Evolutionary conservation across 2,888 invertebrate genomes (phyloP), one percentile per base, ranked within the genome.

Genomic region (Ectemnius continuus): DNA sequence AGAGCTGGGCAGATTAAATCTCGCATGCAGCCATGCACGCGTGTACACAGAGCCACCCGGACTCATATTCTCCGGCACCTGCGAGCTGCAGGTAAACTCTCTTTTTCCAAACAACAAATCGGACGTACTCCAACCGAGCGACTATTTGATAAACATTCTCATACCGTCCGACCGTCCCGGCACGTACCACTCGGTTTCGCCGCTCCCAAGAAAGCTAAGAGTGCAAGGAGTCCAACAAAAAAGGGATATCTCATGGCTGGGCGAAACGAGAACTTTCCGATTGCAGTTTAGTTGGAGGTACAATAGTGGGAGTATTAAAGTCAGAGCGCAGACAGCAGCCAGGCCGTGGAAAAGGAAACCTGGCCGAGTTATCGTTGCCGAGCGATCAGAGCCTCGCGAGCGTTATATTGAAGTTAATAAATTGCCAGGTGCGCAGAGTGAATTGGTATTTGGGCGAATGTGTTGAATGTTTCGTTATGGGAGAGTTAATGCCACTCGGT

Each of bases 141-240:
- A 70, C 58, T 70, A 67, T 75, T 76, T 76, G 67, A 46, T 64
- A 75, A 80, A 74, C 69, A 67, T 59, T 68, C 57, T 70, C 62
- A 56, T 70, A 62, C 16, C 14, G 58, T 46, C 23, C 48, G 46
- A 47, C 36, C 36, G 2, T 36, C 36, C 36, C 4, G 11, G 16
- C 70, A 63, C 70, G 75, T 75, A 67, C 60, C 57, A 36, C 36
- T 11, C 4, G 1, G 8, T 8, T 36, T 36, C n/a, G 36, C 36
- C 8, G 1, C 1, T 36, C 11, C 36, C 5, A 36, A 36, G 36
- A 36, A 36, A 36, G 1, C 36, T 2, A 36, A 36, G 36, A 11
- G 11, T 11, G 8, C 36, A 36, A 11, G 36, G 6, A 36, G 6
- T 8, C 36, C 8, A 46, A 36, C 11, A 36, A 36, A 36, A 36